A percentile compares a stretch with the other conserved stretches of the same genome.
Conservation (phyloP, 2,113 vertebrate species). For the Dipodomys ordii region DNA sequence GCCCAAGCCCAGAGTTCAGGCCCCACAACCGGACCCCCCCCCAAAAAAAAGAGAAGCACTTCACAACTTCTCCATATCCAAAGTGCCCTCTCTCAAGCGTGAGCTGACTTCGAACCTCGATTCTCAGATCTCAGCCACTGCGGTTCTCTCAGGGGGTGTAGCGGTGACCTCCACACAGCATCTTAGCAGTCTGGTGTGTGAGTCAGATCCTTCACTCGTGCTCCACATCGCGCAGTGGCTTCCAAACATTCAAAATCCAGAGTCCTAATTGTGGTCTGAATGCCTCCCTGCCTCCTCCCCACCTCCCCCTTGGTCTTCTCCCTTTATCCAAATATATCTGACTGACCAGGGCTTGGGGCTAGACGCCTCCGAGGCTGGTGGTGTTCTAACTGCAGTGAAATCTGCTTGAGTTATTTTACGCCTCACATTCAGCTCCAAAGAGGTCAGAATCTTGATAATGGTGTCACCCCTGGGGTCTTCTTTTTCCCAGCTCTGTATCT, state of each 20-base stretch:
- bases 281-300: background rate
- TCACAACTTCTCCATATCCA: background rate
- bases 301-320: rapidly evolving
- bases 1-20: too few relatives aligned
- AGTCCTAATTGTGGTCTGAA: background rate
- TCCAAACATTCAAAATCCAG: background rate
- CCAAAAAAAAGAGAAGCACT: background rate
- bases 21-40: too few relatives aligned
- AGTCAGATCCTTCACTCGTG: background rate
- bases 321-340: background rate
- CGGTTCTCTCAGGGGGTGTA: background rate
- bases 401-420: constrained; percentile 39
- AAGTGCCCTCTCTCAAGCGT: too few relatives aligned
- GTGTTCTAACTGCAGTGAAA: constrained; percentile 8
- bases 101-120: too few relatives aligned
- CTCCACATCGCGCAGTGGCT: background rate
- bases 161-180: background rate
- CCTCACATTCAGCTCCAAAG: background rate
- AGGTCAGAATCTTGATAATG: constrained; percentile 33
- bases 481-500: background rate
- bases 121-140: background rate
- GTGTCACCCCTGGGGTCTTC: background rate
- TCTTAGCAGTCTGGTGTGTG: background rate
- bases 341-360: background rate
- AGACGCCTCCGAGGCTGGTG: background rate